Conservation (phyloP, 1,140 invertebrate genomes). For the Leptopilina clavipes region DNA sequence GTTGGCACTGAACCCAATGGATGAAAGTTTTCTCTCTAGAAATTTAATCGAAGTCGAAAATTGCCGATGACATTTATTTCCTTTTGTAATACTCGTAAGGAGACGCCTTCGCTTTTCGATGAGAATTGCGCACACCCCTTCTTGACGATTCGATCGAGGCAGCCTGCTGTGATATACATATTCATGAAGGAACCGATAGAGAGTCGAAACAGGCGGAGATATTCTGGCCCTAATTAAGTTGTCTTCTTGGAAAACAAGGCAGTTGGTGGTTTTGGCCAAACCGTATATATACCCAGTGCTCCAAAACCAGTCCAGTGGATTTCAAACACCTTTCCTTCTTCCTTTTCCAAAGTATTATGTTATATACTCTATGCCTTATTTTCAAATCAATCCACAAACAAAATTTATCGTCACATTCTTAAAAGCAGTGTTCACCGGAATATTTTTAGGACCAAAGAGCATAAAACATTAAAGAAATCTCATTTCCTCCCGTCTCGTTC, state of each 20-base stretch:
- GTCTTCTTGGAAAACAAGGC: constrained; percentile 71
- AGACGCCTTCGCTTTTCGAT: neutral
- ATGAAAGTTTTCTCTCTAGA: too few relatives aligned
- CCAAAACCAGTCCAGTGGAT: constrained; percentile 45
- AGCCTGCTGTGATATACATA: constrained; percentile 62
- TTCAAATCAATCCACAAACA: too few relatives aligned
- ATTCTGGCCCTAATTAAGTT: constrained; percentile 71
- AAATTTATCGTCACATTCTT: too few relatives aligned
- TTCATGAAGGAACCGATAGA: constrained; percentile 63
- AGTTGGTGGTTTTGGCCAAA: constrained; percentile 60
- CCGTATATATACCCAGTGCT: constrained; percentile 29
- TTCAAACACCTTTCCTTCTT: constrained; percentile 47
- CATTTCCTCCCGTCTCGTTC: constrained; percentile 25
- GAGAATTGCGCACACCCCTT: constrained; percentile 49
- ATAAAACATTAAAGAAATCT: constrained; percentile 28
- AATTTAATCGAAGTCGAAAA: neutral
- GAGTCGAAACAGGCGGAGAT: constrained; percentile 67
- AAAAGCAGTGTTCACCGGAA: too few relatives aligned
- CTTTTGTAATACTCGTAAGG: neutral
- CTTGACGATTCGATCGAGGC: constrained; percentile 49
- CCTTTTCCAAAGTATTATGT: too few relatives aligned
- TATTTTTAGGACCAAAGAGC: neutral
- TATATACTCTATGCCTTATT: too few relatives aligned
- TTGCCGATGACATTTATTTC: neutral
- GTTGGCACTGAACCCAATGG: too few relatives aligned